phyloP scores from a whole-genome alignment of 2,888 invertebrate species.

The Parapristionchus giblindavisi region DNA sequence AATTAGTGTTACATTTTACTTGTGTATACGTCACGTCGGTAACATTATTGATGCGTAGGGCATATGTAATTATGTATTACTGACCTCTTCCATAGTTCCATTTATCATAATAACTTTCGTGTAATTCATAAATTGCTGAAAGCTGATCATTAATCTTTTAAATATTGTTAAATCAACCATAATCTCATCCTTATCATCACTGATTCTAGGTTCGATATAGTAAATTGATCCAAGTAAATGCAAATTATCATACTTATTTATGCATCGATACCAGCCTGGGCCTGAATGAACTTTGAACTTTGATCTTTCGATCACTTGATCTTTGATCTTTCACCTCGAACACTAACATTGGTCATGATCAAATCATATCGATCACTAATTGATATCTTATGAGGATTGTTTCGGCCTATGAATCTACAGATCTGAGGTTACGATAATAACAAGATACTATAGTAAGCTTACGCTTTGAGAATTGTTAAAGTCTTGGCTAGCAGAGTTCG shows the following conservation, averaged over 20 bases:
- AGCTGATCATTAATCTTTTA: neutral
- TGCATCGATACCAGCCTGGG: slow-evolving; percentile 33
- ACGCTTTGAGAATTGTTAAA: slow-evolving; percentile 16
- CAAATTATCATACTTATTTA: slow-evolving; percentile 22
- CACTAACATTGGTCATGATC: slow-evolving; percentile 26
- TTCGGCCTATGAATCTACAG: slow-evolving; percentile 14
- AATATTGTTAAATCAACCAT: neutral
- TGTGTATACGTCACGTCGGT: too few relatives aligned
- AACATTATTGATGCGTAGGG: too few relatives aligned
- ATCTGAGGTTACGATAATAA: neutral
- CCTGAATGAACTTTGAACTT: neutral
- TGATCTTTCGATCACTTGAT: too few relatives aligned
- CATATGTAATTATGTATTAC: too few relatives aligned
- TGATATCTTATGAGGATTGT: slow-evolving; percentile 23
- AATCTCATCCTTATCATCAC: neutral
- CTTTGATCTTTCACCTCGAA: neutral
- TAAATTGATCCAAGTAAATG: neutral
- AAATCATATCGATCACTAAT: slow-evolving; percentile 34
- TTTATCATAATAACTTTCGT: neutral
- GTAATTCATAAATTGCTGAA: neutral
- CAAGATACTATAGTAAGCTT: neutral
- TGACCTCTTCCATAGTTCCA: neutral
- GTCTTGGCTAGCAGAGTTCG: slow-evolving; percentile 14
- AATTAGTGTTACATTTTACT: too few relatives aligned
- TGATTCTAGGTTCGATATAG: slow-evolving; percentile 33